Base-by-base conservation (phyloP, 2,888 invertebrate genomes). In the Kuschelorhynchus macadamiae region DNA sequence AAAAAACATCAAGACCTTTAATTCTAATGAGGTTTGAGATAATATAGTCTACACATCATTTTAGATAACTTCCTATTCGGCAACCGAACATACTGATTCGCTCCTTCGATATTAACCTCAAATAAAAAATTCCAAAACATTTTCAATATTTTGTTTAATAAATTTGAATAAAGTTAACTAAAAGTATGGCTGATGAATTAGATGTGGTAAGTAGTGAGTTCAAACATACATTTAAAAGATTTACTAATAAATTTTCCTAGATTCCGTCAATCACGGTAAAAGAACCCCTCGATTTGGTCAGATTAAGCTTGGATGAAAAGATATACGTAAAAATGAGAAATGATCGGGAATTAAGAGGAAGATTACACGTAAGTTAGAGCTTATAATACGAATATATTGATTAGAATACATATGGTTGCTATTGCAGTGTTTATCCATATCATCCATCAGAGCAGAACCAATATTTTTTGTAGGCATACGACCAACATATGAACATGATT, bases 251-350 rank as follows among this genome's bases (percentile, higher is more conserved):
- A 71, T 12, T 20, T 67, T 87, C 87, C 50, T 79, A 94, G 94
- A 89, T 92, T 49, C 92, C 95, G 72, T 92, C 93, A 25, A 92
- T 95, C 82, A 93, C 95, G 56, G 96, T 99, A 0, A 98, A 99
- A 83, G 99, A 99, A 82, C 99, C 99, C 0, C 85, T 99, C 46
- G 99, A 99, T 86, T 87, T 99, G 53, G 95, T 99, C 72, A 90
- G 98, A 68, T 88, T 99, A 9, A 98, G 98, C 86, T 88, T 99
- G 75, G 99, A 99, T 85, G 99, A 99, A 83, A 90, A 96, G 78
- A 98, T 99, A 80, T 98, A 97, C 79, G 98, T 99, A 0, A 99
- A 99, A 87, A 98, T 99, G 98, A 90, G 98, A 59, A 98, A 97
- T 82, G 98, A 99, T 81, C 88, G 99, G 63, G 99, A 99, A 86